Evolutionary conservation across 1,140 invertebrate genomes (phyloP).

Genomic region (silkworm (Bombyx mori)): ASM3026992v2 NC_085117.1:17009001-17009500

Average conservation of each 20-base stretch:
- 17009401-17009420: constrained; percentile 83
- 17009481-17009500: too few species aligned
- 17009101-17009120: too few species aligned
- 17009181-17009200: constrained; percentile 87
- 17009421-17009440: constrained; percentile 74
- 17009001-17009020: too few species aligned
- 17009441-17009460: constrained; percentile 66
- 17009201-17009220: constrained; percentile 89
- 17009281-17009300: constrained; percentile 92
- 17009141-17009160: background rate
- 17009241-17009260: constrained; percentile 90
- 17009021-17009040: too few species aligned
- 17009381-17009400: constrained; percentile 81
- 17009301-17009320: constrained; percentile 84
- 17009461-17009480: background rate
- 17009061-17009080: too few species aligned
- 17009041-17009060: too few species aligned
- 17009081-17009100: too few species aligned
- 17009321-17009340: constrained; percentile 86
- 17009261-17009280: constrained; percentile 91
- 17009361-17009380: constrained; percentile 91
- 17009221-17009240: constrained; percentile 90
- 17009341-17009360: constrained; percentile 81
- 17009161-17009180: background rate
- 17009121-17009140: too few species aligned